Base-by-base conservation (phyloP, 2,888 invertebrate genomes). In the Philopedon plagiatum region DNA sequence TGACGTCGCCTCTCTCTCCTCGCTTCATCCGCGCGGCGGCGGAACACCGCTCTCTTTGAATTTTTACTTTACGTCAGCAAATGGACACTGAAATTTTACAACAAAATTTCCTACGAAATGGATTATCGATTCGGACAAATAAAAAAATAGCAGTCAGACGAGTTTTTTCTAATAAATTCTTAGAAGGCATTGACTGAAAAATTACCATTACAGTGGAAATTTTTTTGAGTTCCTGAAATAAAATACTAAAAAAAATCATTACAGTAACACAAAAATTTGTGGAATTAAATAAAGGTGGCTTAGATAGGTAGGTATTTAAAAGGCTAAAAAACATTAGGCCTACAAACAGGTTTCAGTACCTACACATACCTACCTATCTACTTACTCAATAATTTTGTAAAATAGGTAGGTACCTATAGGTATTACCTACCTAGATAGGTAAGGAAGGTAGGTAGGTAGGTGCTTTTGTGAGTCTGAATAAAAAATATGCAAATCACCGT, bases 31-130 rank as follows among this genome's bases (percentile, higher is more conserved):
- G 49, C 56, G 34, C 66, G 61, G 34, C 60, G 61, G n/a, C 80
- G 80, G 81, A 81, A 82, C 81, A 80, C 63, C 82, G 79, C 81
- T 83, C 82, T 83, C 83, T 82, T 80, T 78, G 81, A 79, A 79
- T 83, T 84, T 83, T 84, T 84, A 82, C 83, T 78, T 83, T 83
- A 85, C 85, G 85, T 85, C 85, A 84, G 83, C 85, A 74, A 85
- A 85, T 86, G 86, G 86, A 61, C 49, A 51, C 19, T 34, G 51
- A 39, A 62, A 60, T 60, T 68, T 68, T 68, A 62, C 19, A 64
- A 64, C 54, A 64, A 64, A 60, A 60, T 41, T 34, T 64, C 54
- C 56, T 5, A 62, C 62, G 46, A 46, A 62, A 49, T 34, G 46
- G 32, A 62, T 49, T 62, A 62, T 49, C 49, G 46, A 62, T 62